Evolutionary conservation across 2,797 vertebrate genomes (phyloP), one percentile per base, ranked within the genome.

Genomic region (Glyptemys insculpta): DNA sequence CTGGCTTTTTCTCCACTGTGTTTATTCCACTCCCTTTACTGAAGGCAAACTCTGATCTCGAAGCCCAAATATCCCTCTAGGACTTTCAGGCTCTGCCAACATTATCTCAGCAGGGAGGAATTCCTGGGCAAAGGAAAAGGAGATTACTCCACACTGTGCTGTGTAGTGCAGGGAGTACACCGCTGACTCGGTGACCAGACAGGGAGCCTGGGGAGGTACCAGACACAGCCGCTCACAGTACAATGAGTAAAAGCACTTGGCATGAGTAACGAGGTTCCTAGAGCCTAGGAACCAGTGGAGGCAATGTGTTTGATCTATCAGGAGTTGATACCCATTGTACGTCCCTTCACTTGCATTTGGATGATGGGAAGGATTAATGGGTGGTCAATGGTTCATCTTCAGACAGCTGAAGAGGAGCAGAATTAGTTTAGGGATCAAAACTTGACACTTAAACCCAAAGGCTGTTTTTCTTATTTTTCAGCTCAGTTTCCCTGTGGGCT

Each of bases 401-500:
- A 44, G 68, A 15, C 37, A 41, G 19, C 21, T 41, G 37, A 6
- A 78, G 44, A 16, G 44, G 15, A 78, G 74, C 27, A 78, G 44
- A 78, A 78, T 78, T 49, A 49, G 74, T 15, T 49, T 37, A 81
- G 49, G 47, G 18, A 0, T 19, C 49, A 21, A 29, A 15, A 8
- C 68, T 54, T 19, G 4, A 23, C 18, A 14, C 0, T 53, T 53
- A 5, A 85, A 29, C 31, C 47, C 68, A 79, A 0, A 1, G 25
- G 19, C n/a, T n/a, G 37, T 87, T 44, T 87, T 41, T 87, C 21
- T 94, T 29, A 83, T 68, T 31, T 41, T 88, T 41, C 94, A 98
- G 97, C 89, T 72, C 74, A 1, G 0, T 98, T 97, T 90, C 97
- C 97, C 0, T 97, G 96, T 81, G 97, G 97, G 31, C 81, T 97